A percentile compares a stretch with the other conserved stretches of the same genome.
phyloP scores from a whole-genome alignment of 2,888 invertebrate species.

The Cosmopolites sordidus region DNA sequence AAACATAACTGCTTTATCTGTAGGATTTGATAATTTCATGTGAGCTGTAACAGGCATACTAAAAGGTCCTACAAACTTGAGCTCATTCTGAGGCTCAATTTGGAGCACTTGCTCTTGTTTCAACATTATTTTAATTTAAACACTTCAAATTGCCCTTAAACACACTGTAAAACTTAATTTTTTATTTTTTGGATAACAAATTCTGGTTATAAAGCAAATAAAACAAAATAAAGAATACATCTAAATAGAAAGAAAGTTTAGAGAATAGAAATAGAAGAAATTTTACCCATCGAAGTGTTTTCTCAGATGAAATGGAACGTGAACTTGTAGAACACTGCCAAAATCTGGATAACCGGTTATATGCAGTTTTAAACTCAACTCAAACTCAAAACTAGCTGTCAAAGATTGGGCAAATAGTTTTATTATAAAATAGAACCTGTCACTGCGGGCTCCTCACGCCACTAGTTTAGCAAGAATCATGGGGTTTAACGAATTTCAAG shows the following conservation, averaged over 20 bases:
- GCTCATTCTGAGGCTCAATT: slow-evolving; percentile 84
- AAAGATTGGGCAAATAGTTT: too few species aligned
- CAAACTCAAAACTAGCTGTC: slow-evolving; percentile 20
- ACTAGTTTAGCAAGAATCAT: too few species aligned
- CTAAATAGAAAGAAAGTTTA: too few species aligned
- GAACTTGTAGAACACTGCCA: too few species aligned
- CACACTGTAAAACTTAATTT: slow-evolving; percentile 37
- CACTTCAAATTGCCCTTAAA: slow-evolving; percentile 27
- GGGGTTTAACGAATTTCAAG: too few species aligned
- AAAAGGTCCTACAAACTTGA: slow-evolving; percentile 88
- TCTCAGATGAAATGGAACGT: too few species aligned
- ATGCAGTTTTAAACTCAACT: slow-evolving; percentile 30
- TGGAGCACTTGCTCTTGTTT: slow-evolving; percentile 75
- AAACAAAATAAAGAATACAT: too few species aligned
- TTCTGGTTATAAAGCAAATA: slow-evolving; percentile 45
- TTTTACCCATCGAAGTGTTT: too few species aligned
- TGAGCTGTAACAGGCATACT: slow-evolving; percentile 79
- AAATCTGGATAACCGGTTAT: too few species aligned
- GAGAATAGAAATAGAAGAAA: too few species aligned
- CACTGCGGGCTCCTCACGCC: too few species aligned
- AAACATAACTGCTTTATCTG: slow-evolving; percentile 82
- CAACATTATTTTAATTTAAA: slow-evolving; percentile 51
- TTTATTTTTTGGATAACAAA: slow-evolving; percentile 42
- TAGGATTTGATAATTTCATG: slow-evolving; percentile 85
- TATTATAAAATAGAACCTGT: too few species aligned